Evolutionary conservation across 2,888 invertebrate species (phyloP), one percentile per base, ranked within the genome.

Genomic region (Stenichneumon culpator): DNA sequence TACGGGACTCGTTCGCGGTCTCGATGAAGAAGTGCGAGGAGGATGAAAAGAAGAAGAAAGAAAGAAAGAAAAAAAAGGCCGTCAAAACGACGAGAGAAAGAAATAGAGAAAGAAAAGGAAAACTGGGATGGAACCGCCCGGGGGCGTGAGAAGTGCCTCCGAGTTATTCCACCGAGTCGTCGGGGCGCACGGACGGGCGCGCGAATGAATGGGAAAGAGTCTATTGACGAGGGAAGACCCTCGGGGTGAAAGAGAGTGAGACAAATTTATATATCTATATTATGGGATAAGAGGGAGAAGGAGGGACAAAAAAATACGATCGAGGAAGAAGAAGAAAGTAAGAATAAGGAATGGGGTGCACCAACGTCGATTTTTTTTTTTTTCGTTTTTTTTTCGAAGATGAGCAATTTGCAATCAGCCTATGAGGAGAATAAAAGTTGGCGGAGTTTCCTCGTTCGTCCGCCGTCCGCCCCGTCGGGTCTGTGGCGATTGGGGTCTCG

Each of bases 21-120:
- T 47, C 74, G 68, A 80, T 80, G 79, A 67, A 54, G 65, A 73
- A 79, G 50, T 86, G 84, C 82, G 88, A 87, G 79, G 74, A 87
- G 82, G 84, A 84, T 32, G 63, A 85, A 84, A 84, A 85, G 83
- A 80, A 85, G 83, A 57, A 79, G 79, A 80, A 74, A 60, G 69
- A 78, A 69, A 80, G 63, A 70, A 14, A 47, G 1, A 25, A 63
- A 36, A 57, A 54, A 54, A 32, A n/a, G 72, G 11, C 54, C 32
- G 72, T 36, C 54, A 54, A 54, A 63, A 28, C 63, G 67, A 22
- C 73, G 67, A 67, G 79, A 74, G 73, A 84, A 81, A 83, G 82
- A 82, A 86, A 85, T 82, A 74, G 77, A 57, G 47, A 50, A 36
- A 65, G 36, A 78, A 63, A 74, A 19, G 60, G 72, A 65, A 65